These are phyloP conservation scores for Dasyprocta punctata DNA, from an alignment of 2,113 vertebrate species.

Conservation along the genomic window DNA sequence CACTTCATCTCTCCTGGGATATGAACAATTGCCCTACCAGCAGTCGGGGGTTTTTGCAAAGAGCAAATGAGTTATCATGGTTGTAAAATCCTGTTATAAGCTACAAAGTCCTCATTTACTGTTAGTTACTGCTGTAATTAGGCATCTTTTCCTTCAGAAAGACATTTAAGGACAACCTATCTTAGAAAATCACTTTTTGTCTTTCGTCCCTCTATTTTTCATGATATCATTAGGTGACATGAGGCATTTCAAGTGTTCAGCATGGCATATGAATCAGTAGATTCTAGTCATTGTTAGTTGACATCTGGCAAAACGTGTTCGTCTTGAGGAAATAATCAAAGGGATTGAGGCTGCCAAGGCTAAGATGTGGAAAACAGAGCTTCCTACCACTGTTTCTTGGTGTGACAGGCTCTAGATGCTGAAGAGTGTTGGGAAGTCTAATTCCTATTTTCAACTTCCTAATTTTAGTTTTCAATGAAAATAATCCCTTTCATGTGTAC, in stretches of 20 bases:
- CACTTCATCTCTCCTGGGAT: conserved; percentile 29
- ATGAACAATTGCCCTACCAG: not conserved
- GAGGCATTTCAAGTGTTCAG: conserved; percentile 29
- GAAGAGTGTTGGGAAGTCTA: not conserved
- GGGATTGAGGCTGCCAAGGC: not conserved
- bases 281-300: conserved; percentile 18
- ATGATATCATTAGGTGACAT: not conserved
- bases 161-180: not conserved
- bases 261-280: not conserved
- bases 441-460: conserved; percentile 7
- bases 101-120: not conserved
- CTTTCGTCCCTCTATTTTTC: not conserved
- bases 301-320: conserved; percentile 30
- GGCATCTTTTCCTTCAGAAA: conserved; percentile 14
- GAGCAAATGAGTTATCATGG: conserved; percentile 24
- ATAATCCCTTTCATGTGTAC: not conserved
- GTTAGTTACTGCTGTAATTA: conserved; percentile 27
- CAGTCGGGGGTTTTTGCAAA: conserved; percentile 28
- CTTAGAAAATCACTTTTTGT: conserved; percentile 26
- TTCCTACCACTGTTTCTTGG: not conserved
- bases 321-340: not conserved
- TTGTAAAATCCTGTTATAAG: conserved; percentile 43
- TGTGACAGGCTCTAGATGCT: not conserved
- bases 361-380: not conserved
- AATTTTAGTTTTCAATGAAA: not conserved